These are phyloP conservation scores for Haliclona indistincta DNA, from an alignment of 37 sponge, comb jelly and placozoan species.

Conservation along the genomic window DNA sequence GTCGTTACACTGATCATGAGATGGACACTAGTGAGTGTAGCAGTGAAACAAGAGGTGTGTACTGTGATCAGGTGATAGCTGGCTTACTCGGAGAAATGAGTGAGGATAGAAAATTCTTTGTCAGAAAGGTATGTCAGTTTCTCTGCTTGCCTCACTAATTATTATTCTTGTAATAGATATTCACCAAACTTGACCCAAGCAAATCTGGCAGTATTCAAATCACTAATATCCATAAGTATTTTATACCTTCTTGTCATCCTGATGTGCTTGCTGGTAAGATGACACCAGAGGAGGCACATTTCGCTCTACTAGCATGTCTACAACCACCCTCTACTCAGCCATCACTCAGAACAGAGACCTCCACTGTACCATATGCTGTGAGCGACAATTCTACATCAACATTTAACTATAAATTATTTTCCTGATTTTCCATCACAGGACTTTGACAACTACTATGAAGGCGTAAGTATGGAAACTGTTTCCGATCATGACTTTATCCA, in stretches of 20 bases:
- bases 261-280: conserved; percentile 17
- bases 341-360: background rate
- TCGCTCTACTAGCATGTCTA: background rate
- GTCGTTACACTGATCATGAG: background rate
- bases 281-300: conserved; percentile 26
- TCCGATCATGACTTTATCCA: conserved; percentile 24
- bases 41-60: conserved; percentile 17
- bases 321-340: background rate
- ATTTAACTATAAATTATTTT: background rate
- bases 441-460: conserved; percentile 69
- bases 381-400: background rate
- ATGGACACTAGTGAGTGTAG: background rate
- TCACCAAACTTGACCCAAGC: conserved; percentile 42
- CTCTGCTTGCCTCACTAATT: background rate
- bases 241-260: conserved; percentile 29
- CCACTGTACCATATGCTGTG: conserved; percentile 23
- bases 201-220: conserved; percentile 33
- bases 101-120: conserved; percentile 43
- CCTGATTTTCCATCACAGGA: conserved; percentile 24
- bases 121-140: conserved; percentile 41
- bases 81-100: conserved; percentile 57
- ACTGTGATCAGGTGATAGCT: conserved; percentile 18
- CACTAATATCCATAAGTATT: conserved; percentile 28
- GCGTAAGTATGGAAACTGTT: conserved; percentile 45
- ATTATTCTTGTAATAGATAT: conserved; percentile 27